Conservation (phyloP, 1,140 invertebrate genomes). For the Drosophila willistoni region DNA sequence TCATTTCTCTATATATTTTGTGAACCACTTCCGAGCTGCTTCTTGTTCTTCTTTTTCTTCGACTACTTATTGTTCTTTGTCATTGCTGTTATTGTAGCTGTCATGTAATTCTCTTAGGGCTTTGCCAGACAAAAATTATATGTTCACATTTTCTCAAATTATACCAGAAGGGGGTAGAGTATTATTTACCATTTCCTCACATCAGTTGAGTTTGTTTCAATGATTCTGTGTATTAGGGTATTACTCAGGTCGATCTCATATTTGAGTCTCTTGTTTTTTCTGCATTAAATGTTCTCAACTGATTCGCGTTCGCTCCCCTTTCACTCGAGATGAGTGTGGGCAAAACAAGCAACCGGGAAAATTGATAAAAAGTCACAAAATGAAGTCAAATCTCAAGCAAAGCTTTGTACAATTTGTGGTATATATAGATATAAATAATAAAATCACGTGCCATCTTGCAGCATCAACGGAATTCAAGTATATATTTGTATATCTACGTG, state of each 20-base stretch:
- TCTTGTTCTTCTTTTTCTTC: conserved; percentile 13
- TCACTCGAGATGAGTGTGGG: not conserved
- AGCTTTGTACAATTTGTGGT: conserved; percentile 3
- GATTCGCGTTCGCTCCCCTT: conserved; percentile 22
- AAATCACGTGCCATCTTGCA: conserved; percentile 6
- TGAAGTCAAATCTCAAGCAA: conserved; percentile 48
- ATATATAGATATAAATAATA: conserved; percentile 11
- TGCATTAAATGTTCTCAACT: conserved; percentile 59
- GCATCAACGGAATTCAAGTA: not conserved
- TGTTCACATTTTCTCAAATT: conserved; percentile 25
- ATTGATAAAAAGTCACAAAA: conserved; percentile 59
- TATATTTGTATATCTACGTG: conserved; percentile 7
- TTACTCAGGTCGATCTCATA: conserved; percentile 9
- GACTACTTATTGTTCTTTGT: conserved; percentile 19
- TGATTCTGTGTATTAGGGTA: not conserved
- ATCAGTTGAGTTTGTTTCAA: not conserved
- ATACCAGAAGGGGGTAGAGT: conserved; percentile 4
- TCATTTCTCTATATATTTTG: conserved; percentile 56
- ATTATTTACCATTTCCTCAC: not conserved
- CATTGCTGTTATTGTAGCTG: conserved; percentile 37
- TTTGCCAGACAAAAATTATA: conserved; percentile 43
- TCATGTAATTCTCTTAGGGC: conserved; percentile 60
- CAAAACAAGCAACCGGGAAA: conserved; percentile 27
- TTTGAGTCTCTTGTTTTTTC: conserved; percentile 6
- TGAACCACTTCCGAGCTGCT: conserved; percentile 51